A percentile compares a stretch with the other conserved stretches of the same genome.
These are phyloP conservation scores for Mobula birostris DNA, from an alignment of 2,113 vertebrate species.

Conservation along the genomic window DNA sequence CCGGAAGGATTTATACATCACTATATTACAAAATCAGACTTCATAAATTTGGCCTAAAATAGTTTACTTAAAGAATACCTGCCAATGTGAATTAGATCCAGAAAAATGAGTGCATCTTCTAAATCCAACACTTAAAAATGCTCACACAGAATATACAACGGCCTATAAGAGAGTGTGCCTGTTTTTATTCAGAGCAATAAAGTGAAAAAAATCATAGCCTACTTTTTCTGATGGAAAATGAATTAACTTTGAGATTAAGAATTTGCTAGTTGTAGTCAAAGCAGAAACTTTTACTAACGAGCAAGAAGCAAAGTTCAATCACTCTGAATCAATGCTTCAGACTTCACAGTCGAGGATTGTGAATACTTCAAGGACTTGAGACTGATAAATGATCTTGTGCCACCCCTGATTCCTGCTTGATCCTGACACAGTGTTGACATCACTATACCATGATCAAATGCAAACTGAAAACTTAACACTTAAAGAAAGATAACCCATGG, in stretches of 20 bases:
- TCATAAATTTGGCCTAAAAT: slow-evolving; percentile 17
- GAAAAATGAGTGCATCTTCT: neutral
- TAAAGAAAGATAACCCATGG: too few species aligned
- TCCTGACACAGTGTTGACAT: too few species aligned
- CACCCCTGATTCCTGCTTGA: too few species aligned
- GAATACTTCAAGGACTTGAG: neutral
- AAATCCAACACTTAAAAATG: neutral
- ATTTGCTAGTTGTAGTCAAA: neutral
- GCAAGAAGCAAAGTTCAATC: neutral
- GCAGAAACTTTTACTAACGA: neutral
- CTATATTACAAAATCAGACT: neutral
- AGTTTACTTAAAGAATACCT: neutral
- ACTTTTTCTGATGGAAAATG: neutral
- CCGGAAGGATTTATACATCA: too few species aligned
- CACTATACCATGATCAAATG: too few species aligned
- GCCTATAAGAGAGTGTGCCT: neutral
- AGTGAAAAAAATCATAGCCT: slow-evolving; percentile 2
- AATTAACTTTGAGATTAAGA: neutral
- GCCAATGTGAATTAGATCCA: slow-evolving; percentile 19
- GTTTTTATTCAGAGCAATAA: neutral
- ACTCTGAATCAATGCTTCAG: neutral
- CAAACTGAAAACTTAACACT: too few species aligned
- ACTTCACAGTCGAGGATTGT: neutral
- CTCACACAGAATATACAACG: neutral
- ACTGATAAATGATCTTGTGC: neutral